Percentiles rank a stretch among this genome's conserved stretches.
Conservation (phyloP, 1,140 invertebrate species). For the Anagrus nilaparvatae region DNA sequence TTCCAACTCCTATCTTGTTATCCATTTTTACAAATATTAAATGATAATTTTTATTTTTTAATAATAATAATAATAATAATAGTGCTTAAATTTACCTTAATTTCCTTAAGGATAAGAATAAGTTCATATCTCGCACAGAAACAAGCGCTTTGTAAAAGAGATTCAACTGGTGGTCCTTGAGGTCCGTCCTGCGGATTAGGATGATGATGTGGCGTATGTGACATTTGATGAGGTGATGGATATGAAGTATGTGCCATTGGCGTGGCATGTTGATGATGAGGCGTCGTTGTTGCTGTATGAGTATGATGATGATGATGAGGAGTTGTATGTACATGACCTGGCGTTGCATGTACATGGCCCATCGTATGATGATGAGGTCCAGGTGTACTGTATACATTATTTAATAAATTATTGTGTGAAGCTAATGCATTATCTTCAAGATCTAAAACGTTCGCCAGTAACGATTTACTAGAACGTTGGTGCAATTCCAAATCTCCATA, state of each 20-base stretch:
- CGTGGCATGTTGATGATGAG: slow-evolving; percentile 37
- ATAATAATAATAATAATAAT: too few relatives aligned
- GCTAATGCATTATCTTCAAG: slow-evolving; percentile 65
- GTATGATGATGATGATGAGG: slow-evolving; percentile 40
- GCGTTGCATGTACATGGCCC: slow-evolving; percentile 30
- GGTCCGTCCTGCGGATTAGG: slow-evolving; percentile 35
- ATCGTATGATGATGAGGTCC: slow-evolving; percentile 38
- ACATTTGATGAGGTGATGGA: slow-evolving; percentile 31
- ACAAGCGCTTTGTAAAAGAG: slow-evolving; percentile 52
- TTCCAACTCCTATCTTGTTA: too few relatives aligned
- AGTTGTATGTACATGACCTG: slow-evolving; percentile 37
- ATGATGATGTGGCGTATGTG: slow-evolving; percentile 42
- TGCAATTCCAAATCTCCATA: slow-evolving; percentile 55
- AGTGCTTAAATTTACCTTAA: slow-evolving; percentile 63
- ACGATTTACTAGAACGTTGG: slow-evolving; percentile 69
- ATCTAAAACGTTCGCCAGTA: slow-evolving; percentile 89
- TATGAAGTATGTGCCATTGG: slow-evolving; percentile 35
- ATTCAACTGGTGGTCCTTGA: slow-evolving; percentile 42
- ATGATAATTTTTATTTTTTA: too few relatives aligned
- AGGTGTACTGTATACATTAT: slow-evolving; percentile 40
- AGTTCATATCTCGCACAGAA: slow-evolving; percentile 78
- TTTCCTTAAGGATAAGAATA: slow-evolving; percentile 88
- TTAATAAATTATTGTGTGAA: slow-evolving; percentile 39
- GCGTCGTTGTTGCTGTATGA: slow-evolving; percentile 24
- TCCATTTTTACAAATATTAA: too few relatives aligned